phyloP scores from a whole-genome alignment of 2,113 vertebrate genomes.

The Dolichallabes microphthalmus region DNA sequence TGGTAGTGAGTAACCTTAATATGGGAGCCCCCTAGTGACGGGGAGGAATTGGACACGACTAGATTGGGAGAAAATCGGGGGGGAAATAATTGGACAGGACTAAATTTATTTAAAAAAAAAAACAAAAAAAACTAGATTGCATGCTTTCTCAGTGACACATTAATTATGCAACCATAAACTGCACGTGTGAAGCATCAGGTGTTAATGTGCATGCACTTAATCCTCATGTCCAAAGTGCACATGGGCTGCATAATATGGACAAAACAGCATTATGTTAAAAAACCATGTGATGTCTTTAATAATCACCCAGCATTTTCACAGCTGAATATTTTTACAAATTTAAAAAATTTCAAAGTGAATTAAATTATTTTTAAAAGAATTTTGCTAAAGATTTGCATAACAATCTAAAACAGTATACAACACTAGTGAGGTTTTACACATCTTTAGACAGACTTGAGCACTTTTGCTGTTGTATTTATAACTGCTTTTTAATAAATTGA shows the following conservation, averaged over 20 bases:
- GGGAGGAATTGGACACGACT: too few species aligned
- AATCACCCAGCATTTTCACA: neutral
- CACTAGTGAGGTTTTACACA: neutral
- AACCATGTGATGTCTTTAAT: neutral
- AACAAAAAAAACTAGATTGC: too few species aligned
- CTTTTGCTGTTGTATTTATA: neutral
- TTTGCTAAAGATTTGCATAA: neutral
- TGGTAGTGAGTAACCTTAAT: too few species aligned
- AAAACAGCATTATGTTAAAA: neutral
- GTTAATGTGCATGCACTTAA: neutral
- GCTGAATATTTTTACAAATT: neutral
- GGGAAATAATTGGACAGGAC: too few species aligned
- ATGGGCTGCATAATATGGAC: neutral
- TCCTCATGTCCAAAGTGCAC: neutral
- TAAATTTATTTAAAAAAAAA: too few species aligned
- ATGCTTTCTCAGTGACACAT: neutral
- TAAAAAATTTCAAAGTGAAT: neutral
- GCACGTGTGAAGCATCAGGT: neutral
- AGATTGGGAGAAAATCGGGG: too few species aligned
- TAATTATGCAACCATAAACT: neutral
- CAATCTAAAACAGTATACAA: too few species aligned
- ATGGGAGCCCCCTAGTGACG: too few species aligned
- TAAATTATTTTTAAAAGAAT: neutral
- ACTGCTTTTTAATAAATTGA: neutral
- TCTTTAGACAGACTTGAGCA: neutral